A percentile compares a stretch with the other conserved stretches of the same genome.
These are phyloP conservation scores for Noctua pronuba DNA, from an alignment of 2,888 invertebrate species.

Conservation along the genomic window DNA sequence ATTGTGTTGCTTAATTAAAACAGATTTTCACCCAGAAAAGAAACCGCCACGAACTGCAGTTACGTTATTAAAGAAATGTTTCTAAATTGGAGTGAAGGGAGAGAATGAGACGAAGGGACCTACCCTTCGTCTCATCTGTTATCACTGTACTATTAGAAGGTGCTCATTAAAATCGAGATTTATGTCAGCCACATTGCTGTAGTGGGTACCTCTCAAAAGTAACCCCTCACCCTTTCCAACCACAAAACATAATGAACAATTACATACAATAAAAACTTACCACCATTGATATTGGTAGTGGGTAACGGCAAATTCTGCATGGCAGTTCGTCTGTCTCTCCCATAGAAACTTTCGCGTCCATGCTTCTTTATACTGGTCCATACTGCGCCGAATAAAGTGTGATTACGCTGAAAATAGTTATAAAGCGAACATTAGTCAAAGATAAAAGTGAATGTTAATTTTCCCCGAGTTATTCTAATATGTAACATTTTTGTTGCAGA, in stretches of 20 bases:
- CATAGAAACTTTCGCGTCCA: conserved; percentile 86
- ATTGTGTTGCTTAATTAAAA: not conserved
- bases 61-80: not conserved
- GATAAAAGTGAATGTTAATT: not conserved
- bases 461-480: not conserved
- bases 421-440: not conserved
- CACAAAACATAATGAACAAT: not conserved
- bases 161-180: not conserved
- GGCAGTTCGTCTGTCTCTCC: conserved; percentile 66
- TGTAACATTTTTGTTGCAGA: not conserved
- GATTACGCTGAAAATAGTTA: conserved; percentile 94
- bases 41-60: not conserved
- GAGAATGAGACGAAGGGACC: no score
- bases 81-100: no score
- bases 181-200: not conserved
- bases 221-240: not conserved
- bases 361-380: conserved; percentile 97
- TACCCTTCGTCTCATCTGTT: not conserved
- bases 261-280: conserved; percentile 18
- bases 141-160: not conserved
- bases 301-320: conserved; percentile 43
- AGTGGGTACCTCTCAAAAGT: not conserved
- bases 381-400: conserved; percentile 98
- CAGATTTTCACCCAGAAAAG: not conserved
- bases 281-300: conserved; percentile 46